Evolutionary conservation across 2,888 invertebrate species (phyloP), one percentile per base, ranked within the genome.

Genomic region (Erebia aethiops): DNA sequence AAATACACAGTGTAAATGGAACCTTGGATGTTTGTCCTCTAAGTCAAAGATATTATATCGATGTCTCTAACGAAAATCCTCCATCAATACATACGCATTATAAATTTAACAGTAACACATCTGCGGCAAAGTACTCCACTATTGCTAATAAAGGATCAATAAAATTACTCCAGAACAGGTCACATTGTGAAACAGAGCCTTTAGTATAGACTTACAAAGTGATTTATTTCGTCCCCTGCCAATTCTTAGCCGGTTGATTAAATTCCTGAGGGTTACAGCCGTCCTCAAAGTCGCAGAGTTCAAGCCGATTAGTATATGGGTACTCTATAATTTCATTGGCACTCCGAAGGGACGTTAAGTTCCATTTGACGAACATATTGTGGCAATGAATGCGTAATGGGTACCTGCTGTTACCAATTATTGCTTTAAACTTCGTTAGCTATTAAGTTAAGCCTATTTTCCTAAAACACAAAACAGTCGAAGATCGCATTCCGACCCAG

Each of bases 181-280:
- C 71, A 71, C 74, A 73, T 70, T 73, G 73, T 74, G 54, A 21
- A 71, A 73, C 73, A 66, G n/a, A 66, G 67, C 67, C 67, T 73
- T 70, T 67, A 75, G 63, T 71, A n/a, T n/a, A 61, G 69, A 69
- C 66, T 73, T 67, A 65, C 79, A 72, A 78, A 84, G 82, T 84
- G 85, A 86, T 85, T 86, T 86, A 85, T 86, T 82, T 79, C 79
- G 83, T 81, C 84, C 86, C 83, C 78, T 76, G 82, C 84, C 87
- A 84, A 87, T 89, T 88, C 88, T 88, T 84, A 83, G 87, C 76
- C 80, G 83, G 83, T 89, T 90, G 89, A 91, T 91, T 90, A 91
- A 90, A 90, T 91, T 91, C 88, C 87, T 77, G 73, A 41, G 77
- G 77, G 82, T 85, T 83, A 84, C 82, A 80, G 77, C 80, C 79